Evolutionary conservation across 2,113 vertebrate species (phyloP).

Genomic region (Hydrochoerus hydrochaeris): DNA sequence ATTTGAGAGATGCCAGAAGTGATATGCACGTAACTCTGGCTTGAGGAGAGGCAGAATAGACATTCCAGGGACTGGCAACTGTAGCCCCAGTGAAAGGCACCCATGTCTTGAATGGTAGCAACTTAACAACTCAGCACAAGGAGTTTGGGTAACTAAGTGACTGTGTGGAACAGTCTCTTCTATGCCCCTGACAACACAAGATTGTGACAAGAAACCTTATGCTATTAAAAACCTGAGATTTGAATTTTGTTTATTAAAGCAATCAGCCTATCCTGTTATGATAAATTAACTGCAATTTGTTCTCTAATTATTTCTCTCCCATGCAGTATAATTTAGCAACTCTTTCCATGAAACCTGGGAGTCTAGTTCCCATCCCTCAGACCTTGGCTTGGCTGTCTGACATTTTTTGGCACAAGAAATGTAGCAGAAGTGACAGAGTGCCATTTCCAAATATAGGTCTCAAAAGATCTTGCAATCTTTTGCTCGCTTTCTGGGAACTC

Average conservation of each 20-base stretch:
- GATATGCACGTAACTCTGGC: not conserved
- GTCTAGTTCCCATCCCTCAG: slow-evolving; percentile 36
- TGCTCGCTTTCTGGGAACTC: not conserved
- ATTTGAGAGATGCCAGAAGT: not conserved
- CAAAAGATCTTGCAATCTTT: not conserved
- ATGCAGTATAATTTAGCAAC: not conserved
- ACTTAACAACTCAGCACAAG: not conserved
- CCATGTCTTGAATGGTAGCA: not conserved
- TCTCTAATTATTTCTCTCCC: not conserved
- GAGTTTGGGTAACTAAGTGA: not conserved
- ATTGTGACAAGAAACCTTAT: not conserved
- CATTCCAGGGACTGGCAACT: not conserved
- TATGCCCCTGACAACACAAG: not conserved
- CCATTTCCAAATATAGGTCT: slow-evolving; percentile 12
- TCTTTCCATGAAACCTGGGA: slow-evolving; percentile 14
- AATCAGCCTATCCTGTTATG: slow-evolving; percentile 16
- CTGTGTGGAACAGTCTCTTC: not conserved
- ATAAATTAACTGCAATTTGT: slow-evolving; percentile 1
- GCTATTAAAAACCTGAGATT: slow-evolving; percentile 30
- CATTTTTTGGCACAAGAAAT: slow-evolving; percentile 33
- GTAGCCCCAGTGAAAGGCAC: not conserved
- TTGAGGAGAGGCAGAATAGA: not conserved
- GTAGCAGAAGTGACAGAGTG: slow-evolving; percentile 10
- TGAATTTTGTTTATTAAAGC: not conserved
- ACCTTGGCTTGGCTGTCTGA: not conserved